These are phyloP conservation scores for Julus scanicus DNA, from an alignment of 2,888 invertebrate species.

Conservation along the genomic window DNA sequence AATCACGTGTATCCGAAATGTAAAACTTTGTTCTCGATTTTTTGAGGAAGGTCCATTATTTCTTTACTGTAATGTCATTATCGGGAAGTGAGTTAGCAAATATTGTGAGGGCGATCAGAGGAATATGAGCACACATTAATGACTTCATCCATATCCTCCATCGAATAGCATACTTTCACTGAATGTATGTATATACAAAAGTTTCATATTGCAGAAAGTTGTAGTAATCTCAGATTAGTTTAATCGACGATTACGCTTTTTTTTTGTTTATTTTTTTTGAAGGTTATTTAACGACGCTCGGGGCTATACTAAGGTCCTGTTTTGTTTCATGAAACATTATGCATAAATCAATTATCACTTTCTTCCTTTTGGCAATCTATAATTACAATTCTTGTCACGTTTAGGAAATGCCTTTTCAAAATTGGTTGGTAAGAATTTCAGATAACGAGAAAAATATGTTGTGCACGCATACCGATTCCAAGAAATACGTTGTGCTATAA, in stretches of 20 bases:
- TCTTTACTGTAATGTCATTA: neutral
- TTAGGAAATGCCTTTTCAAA: neutral
- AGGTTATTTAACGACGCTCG: neutral
- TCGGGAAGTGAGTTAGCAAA: neutral
- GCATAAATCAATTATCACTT: neutral
- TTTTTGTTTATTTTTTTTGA: neutral
- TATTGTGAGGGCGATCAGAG: neutral
- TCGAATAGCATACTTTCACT: no score
- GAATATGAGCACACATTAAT: neutral
- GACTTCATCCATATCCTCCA: constrained; percentile 18
- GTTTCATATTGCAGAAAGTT: neutral
- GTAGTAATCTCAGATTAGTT: neutral
- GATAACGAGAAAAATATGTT: neutral
- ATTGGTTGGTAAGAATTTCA: neutral
- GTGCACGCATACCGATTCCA: neutral
- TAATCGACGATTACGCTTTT: neutral
- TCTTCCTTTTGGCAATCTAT: neutral
- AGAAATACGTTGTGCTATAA: neutral
- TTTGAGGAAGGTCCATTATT: neutral
- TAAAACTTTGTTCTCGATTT: neutral
- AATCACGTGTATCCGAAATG: neutral
- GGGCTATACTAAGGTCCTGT: neutral
- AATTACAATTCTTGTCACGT: neutral
- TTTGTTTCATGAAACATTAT: neutral
- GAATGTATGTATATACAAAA: no score